Base-by-base conservation (phyloP, 1,140 invertebrate genomes). In the Drosophila rhopaloa region DNA sequence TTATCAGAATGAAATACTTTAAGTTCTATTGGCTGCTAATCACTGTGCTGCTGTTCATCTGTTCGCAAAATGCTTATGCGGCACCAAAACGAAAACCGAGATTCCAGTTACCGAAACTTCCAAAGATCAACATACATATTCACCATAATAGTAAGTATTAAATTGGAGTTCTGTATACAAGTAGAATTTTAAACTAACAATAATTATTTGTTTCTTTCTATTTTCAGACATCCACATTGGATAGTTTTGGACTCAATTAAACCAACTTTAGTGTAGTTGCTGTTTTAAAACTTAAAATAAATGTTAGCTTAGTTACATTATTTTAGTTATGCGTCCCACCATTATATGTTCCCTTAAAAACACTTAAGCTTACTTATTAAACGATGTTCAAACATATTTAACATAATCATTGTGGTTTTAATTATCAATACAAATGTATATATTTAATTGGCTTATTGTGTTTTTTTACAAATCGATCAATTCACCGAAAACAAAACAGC, bases 61-160 rank as follows among this genome's bases (percentile, higher is more conserved):
- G 58, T 8, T 13, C 72, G 0, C 44, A 61, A 27, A 46, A 78
- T 29, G 48, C 57, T 2, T 35, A 16, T 1, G 82, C 74, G 3
- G 82, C 78, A 0, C 75, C 70, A n/a, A 86, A 76, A 27, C 14
- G 82, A 0, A 86, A 61, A 16, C 44, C 56, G 8, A 44, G 16
- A 51, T 10, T 66, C 13, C 35, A 50, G 1, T 3, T 48, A 9
- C 47, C 47, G 2, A 48, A 48, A 32, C n/a, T 41, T 14, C 40
- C 40, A 41, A 85, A 86, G 51, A 37, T 88, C 2, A 68, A 83
- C 38, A 79, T 88, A 10, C 74, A 89, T 41, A 83, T 89, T 16
- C 84, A 89, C 57, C 83, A 88, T 44, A 88, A 89, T 65, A 89
- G 83, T 88, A 61, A 88, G 84, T 70, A 35, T 19, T 35, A 0